Percentiles rank a stretch among this genome's conserved stretches.
These are phyloP conservation scores for Neodiprion virginianus DNA, from an alignment of 1,140 invertebrate species.

Conservation along the genomic window DNA sequence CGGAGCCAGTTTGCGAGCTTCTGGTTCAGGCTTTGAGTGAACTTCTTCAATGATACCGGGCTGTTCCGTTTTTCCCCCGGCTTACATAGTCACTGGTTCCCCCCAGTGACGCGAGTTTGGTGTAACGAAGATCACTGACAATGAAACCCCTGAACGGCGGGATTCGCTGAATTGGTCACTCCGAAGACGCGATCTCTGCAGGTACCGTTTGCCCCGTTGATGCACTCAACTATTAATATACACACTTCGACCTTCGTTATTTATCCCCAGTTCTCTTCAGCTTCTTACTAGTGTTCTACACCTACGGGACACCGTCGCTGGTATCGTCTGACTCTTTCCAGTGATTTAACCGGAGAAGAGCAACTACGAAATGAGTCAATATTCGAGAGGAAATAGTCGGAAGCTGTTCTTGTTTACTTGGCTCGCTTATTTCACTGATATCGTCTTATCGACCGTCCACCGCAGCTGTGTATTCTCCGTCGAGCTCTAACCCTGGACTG, in stretches of 20 bases:
- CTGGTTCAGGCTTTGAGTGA: constrained; percentile 14
- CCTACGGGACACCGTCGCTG: no score
- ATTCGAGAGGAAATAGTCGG: no score
- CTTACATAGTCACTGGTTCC: background rate
- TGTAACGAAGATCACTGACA: no score
- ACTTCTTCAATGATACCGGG: background rate
- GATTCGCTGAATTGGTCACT: no score
- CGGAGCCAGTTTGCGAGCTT: constrained; percentile 60
- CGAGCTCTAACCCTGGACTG: constrained; percentile 28
- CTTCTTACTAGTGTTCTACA: no score
- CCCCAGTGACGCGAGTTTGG: background rate
- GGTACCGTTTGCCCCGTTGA: background rate
- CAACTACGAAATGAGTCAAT: no score
- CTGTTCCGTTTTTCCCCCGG: background rate
- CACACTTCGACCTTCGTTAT: background rate
- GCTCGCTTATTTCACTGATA: background rate
- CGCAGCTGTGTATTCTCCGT: constrained; percentile 9
- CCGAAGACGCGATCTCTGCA: no score
- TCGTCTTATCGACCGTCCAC: background rate
- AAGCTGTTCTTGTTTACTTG: background rate
- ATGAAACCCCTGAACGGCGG: no score
- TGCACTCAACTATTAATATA: background rate
- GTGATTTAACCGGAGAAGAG: no score
- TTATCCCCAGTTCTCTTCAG: background rate
- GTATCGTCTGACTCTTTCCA: background rate